Percentiles rank a stretch among this genome's conserved stretches.
phyloP scores from a whole-genome alignment of 2,888 invertebrate genomes.

The Amitus sp. region DNA sequence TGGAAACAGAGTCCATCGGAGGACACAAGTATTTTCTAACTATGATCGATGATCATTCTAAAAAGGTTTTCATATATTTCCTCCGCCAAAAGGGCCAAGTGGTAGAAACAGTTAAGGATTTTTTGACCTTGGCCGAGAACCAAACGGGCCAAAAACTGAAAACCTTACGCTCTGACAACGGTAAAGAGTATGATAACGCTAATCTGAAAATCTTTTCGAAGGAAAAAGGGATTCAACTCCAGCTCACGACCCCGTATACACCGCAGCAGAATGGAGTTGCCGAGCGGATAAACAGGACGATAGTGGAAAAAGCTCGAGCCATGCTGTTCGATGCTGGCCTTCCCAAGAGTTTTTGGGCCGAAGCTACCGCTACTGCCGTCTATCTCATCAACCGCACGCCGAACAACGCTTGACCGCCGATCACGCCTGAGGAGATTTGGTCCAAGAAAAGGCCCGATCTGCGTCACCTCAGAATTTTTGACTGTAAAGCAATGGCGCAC shows the following conservation, averaged over 20 bases:
- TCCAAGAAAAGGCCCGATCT: constrained; percentile 51
- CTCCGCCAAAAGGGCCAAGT: constrained; percentile 37
- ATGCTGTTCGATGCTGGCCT: constrained; percentile 39
- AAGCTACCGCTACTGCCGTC: constrained; percentile 42
- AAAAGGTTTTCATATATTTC: constrained; percentile 43
- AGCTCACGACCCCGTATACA: constrained; percentile 28
- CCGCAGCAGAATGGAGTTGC: constrained; percentile 40
- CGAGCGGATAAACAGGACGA: constrained; percentile 38
- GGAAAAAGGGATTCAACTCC: constrained; percentile 25
- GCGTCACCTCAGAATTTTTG: constrained; percentile 55
- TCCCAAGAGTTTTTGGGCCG: constrained; percentile 39
- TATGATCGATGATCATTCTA: constrained; percentile 43
- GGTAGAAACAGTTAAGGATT: constrained; percentile 32
- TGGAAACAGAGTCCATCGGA: constrained; percentile 33
- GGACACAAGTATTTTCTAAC: constrained; percentile 43
- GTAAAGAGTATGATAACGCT: constrained; percentile 16
- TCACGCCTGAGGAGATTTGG: constrained; percentile 58
- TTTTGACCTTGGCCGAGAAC: constrained; percentile 32
- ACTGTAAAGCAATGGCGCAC: constrained; percentile 52
- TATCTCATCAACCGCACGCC: constrained; percentile 41
- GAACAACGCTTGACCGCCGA: constrained; percentile 21
- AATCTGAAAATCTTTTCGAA: not conserved
- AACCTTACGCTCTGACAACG: constrained; percentile 25
- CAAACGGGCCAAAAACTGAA: constrained; percentile 35
- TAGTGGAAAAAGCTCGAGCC: constrained; percentile 40